phyloP scores from a whole-genome alignment of 2,797 vertebrate species.

The Mallotus villosus region DNA sequence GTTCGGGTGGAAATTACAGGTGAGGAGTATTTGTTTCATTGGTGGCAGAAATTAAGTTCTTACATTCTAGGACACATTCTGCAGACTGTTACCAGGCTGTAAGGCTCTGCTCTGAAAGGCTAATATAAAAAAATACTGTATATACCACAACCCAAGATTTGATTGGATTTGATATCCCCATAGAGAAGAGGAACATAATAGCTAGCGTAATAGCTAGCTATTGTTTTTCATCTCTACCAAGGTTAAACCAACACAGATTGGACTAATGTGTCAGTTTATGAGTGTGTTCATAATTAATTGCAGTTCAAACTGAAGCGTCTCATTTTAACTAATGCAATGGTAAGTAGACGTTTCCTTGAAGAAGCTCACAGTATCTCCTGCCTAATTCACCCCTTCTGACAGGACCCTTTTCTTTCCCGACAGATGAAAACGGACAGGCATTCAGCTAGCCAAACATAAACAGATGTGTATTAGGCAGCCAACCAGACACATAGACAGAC shows the following conservation, averaged over 20 bases:
- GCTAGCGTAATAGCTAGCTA: not conserved
- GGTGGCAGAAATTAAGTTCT: not conserved
- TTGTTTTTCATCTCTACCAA: not conserved
- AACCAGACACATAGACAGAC: constrained; percentile 21
- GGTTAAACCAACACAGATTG: not conserved
- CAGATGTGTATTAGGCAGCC: not conserved
- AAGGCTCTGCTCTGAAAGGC: not conserved
- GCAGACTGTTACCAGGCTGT: not conserved
- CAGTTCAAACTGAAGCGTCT: not conserved
- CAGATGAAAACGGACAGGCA: not conserved
- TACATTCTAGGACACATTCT: not conserved
- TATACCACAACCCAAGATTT: not conserved
- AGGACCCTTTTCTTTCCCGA: no score
- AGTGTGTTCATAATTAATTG: not conserved
- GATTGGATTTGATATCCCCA: no score
- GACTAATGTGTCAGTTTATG: not conserved
- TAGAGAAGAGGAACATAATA: not conserved
- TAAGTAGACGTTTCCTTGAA: not conserved
- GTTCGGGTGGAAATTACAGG: not conserved
- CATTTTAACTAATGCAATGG: no score
- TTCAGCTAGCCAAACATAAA: not conserved
- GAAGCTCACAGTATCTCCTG: not conserved
- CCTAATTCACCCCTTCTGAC: no score
- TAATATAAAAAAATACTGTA: not conserved
- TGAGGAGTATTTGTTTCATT: not conserved